phyloP scores from a whole-genome alignment of 2,113 vertebrate genomes.

The Petroica traversi region DNA sequence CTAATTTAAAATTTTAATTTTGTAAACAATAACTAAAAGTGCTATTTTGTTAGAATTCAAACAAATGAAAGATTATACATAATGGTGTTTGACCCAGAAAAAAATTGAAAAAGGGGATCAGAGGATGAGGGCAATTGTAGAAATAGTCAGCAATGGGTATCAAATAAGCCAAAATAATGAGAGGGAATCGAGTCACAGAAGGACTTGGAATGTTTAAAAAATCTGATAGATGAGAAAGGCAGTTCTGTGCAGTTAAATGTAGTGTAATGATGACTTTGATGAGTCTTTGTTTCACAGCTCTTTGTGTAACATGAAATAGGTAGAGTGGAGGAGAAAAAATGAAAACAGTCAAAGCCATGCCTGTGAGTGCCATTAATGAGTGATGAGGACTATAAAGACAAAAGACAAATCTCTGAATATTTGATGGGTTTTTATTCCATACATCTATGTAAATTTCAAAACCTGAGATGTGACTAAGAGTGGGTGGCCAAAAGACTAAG shows the following conservation, averaged over 20 bases:
- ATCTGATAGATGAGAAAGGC: constrained; percentile 58
- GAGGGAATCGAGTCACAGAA: constrained; percentile 1
- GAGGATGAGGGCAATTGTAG: background rate
- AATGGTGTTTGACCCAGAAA: background rate
- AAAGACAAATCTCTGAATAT: constrained; percentile 41
- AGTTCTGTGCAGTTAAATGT: constrained; percentile 55
- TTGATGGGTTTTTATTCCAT: constrained; percentile 52
- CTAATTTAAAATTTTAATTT: constrained; percentile 57
- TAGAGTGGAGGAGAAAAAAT: constrained; percentile 25
- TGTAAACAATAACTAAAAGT: background rate
- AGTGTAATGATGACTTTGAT: constrained; percentile 71
- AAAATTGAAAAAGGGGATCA: background rate
- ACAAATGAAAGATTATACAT: constrained; percentile 11
- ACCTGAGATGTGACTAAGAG: constrained; percentile 12
- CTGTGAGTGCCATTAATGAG: constrained; percentile 65
- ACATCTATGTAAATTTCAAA: constrained; percentile 51
- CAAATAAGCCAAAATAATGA: constrained; percentile 24
- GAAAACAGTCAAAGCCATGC: constrained; percentile 44
- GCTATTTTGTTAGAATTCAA: constrained; percentile 40
- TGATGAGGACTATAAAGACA: constrained; percentile 64
- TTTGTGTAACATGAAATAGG: constrained; percentile 59
- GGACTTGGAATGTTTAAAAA: constrained; percentile 31
- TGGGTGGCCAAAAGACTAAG: background rate
- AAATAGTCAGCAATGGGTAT: background rate
- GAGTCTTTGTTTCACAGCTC: constrained; percentile 64